These are phyloP conservation scores for Triplophysa tibetana DNA, from an alignment of 2,113 vertebrate species.

Conservation along the genomic window DNA sequence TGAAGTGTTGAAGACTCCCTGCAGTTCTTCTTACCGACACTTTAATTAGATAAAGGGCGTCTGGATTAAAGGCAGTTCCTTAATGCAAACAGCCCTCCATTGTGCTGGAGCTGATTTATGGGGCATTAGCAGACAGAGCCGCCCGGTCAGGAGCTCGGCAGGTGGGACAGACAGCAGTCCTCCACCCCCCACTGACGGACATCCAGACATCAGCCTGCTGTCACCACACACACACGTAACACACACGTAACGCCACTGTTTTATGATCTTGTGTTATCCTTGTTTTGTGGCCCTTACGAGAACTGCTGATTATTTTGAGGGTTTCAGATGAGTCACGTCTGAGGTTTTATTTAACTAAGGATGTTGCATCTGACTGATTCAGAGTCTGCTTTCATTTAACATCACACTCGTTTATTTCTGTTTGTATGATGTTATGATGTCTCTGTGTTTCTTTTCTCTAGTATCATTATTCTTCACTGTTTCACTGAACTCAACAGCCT, in stretches of 20 bases:
- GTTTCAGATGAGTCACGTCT: neutral
- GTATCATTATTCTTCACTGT: neutral
- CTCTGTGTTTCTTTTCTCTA: neutral
- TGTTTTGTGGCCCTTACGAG: neutral
- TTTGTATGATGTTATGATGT: neutral
- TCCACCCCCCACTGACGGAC: slow-evolving; percentile 41
- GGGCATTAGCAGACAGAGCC: slow-evolving; percentile 49
- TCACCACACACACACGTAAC: slow-evolving; percentile 29
- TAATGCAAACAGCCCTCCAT: slow-evolving; percentile 45
- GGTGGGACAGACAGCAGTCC: slow-evolving; percentile 29
- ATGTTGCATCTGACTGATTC: neutral
- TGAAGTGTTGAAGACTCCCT: slow-evolving; percentile 48
- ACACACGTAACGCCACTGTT: slow-evolving; percentile 8
- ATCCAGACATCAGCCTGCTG: slow-evolving; percentile 34
- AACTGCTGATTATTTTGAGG: neutral
- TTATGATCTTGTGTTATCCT: no score
- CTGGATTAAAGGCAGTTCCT: slow-evolving; percentile 59
- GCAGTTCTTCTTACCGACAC: slow-evolving; percentile 52
- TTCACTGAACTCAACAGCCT: neutral
- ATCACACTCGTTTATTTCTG: slow-evolving; percentile 6
- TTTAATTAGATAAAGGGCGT: slow-evolving; percentile 63
- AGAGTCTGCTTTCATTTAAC: neutral
- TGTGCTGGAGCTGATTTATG: slow-evolving; percentile 56
- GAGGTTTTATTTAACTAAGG: no score
- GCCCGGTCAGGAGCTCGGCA: slow-evolving; percentile 42